phyloP scores from a whole-genome alignment of 2,888 invertebrate genomes.

The Drosophila histrio region DNA sequence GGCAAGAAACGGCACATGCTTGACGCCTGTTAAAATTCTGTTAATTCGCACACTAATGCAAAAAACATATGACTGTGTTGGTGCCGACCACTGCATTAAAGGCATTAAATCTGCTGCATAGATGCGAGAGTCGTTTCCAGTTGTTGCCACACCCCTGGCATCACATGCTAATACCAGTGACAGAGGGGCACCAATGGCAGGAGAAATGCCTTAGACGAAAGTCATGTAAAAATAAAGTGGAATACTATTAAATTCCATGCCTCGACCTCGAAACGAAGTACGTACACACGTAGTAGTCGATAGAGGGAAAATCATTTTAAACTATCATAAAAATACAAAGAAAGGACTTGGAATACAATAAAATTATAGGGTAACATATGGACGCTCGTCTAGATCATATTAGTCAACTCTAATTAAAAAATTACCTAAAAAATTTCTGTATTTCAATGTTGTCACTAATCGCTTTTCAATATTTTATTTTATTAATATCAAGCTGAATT shows the following conservation, averaged over 20 bases:
- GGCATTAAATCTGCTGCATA: slow-evolving; percentile 60
- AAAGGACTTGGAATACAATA: not conserved
- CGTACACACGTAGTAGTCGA: slow-evolving; percentile 9
- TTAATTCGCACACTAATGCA: no score
- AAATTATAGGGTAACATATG: slow-evolving; percentile 26
- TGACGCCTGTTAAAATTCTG: no score
- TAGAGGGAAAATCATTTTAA: slow-evolving; percentile 18
- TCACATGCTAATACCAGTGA: slow-evolving; percentile 25
- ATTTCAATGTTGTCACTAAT: not conserved
- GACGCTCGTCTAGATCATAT: not conserved
- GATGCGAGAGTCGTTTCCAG: slow-evolving; percentile 13
- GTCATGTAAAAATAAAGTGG: slow-evolving; percentile 51
- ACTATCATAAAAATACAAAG: not conserved
- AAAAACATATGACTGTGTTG: no score
- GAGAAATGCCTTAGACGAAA: slow-evolving; percentile 23
- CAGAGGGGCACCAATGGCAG: slow-evolving; percentile 2
- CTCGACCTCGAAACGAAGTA: slow-evolving; percentile 33
- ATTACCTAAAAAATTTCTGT: not conserved
- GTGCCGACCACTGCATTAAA: no score
- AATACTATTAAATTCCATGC: slow-evolving; percentile 39
- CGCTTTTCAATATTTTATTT: slow-evolving; percentile 6
- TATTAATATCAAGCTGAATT: not conserved
- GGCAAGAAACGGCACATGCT: no score
- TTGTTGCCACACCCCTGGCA: slow-evolving; percentile 38
- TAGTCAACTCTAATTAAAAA: not conserved